Base-by-base conservation (phyloP, 1,140 invertebrate genomes). In the Charaxes varanes region DNA sequence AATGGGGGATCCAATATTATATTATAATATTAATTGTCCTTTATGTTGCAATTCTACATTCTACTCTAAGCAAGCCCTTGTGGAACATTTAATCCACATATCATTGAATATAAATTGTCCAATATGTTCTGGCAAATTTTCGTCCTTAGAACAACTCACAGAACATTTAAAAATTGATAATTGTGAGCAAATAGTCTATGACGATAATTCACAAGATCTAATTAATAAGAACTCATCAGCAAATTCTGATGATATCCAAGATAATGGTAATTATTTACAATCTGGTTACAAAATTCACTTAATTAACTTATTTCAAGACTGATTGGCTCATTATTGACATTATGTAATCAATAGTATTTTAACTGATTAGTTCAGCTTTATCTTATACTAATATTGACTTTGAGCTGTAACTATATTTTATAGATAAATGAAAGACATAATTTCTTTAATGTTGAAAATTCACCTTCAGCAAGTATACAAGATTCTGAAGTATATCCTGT, bases 41-140 rank as follows among this genome's bases (percentile, higher is more conserved):
- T 82, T 90, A 67, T 91, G 90, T 54, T 91, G 89, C 53, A 85
- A 85, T 27, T 84, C 87, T 64, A 85, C 76, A 33, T 91, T 91
- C 70, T 62, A 76, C 37, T 86, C 84, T 47, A 85, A 84, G 27
- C 63, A 86, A 53, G 74, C 80, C 26, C 73, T 91, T 24, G 84
- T 87, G 59, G 84, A 87, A 44, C 90, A 91, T 66, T 81, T 91
- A 43, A 57, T 87, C 7, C 85, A 80, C 43, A 81, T 89, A 58
- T 79, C 86, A 14, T 78, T 87, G 36, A 90, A 89, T 80, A 56
- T 90, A 35, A 73, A 71, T 45, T 91, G 89, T 60, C 86, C 88
- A 21, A 64, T 85, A 38, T 91, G 90, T 61, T 78, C 79, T 2
- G 61, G 78, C 35, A 73, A 84, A 54, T 86, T 77, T 33, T 76